Percentiles rank a stretch among this genome's conserved stretches.
Conservation (phyloP, 2,797 vertebrate species). For the Steatocranus sp. region DNA sequence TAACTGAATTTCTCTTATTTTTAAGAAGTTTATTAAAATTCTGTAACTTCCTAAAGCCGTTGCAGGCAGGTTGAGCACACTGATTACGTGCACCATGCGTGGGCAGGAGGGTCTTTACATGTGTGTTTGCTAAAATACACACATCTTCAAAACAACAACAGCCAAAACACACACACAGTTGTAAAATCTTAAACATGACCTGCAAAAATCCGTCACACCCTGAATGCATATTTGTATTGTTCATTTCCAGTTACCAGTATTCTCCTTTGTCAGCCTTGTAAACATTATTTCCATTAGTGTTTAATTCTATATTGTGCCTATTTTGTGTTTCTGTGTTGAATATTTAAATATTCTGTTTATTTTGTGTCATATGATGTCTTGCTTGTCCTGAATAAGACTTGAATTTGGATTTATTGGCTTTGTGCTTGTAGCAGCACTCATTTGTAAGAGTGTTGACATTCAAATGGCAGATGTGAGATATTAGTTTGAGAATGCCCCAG, state of each 20-base stretch:
- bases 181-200: background rate
- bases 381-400: conserved; percentile 33
- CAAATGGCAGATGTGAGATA: background rate
- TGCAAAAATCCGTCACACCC: background rate
- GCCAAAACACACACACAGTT: background rate
- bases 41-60: background rate
- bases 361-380: conserved; percentile 8
- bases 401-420: conserved; percentile 13
- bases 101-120: background rate
- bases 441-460: background rate
- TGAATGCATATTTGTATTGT: background rate
- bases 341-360: conserved; percentile 1
- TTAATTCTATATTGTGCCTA: conserved; percentile 34
- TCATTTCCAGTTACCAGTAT: background rate
- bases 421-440: background rate
- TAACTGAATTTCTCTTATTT: conserved; percentile 2
- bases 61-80: background rate
- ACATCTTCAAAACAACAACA: background rate
- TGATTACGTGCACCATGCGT: background rate
- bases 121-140: background rate
- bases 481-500: background rate
- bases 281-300: background rate
- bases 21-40: background rate
- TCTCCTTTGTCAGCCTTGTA: background rate
- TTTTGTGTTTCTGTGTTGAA: conserved; percentile 13